Evolutionary conservation across 2,888 invertebrate genomes (phyloP).

Genomic region (Sphecodes monilicornis): DNA sequence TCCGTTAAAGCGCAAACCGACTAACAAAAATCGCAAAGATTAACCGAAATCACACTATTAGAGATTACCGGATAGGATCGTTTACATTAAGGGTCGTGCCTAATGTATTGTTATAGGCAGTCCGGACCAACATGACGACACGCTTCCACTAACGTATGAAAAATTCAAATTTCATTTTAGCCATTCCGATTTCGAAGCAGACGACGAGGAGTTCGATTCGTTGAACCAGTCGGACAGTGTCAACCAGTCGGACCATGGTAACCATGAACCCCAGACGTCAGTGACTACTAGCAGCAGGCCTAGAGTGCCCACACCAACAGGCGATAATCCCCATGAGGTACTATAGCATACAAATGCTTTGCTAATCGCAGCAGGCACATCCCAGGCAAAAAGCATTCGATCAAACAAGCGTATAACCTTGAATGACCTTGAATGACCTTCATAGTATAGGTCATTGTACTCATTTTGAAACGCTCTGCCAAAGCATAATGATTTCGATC

Average conservation of each 20-base stretch:
- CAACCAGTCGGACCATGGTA: constrained; percentile 79
- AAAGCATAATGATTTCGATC: no score
- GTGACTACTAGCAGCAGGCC: constrained; percentile 75
- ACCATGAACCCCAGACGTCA: constrained; percentile 75
- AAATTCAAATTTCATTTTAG: constrained; percentile 77
- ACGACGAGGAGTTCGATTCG: constrained; percentile 86
- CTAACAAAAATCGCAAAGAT: background rate
- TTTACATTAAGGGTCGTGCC: constrained; percentile 68
- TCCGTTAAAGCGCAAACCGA: constrained; percentile 17
- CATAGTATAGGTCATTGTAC: no score
- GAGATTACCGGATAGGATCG: constrained; percentile 20
- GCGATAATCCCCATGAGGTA: constrained; percentile 83
- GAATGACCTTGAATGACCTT: no score
- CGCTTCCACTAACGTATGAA: constrained; percentile 44
- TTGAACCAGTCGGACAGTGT: constrained; percentile 85
- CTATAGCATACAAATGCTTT: constrained; percentile 7
- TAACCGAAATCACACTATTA: background rate
- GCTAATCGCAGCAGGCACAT: background rate
- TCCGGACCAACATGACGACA: background rate
- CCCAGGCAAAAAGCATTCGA: no score
- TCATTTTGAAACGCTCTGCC: no score
- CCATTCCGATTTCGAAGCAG: constrained; percentile 87
- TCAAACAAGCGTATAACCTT: no score
- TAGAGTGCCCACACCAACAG: constrained; percentile 82
- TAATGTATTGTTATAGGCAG: constrained; percentile 59